These are phyloP conservation scores for Hymenopus coronatus DNA, from an alignment of 2,888 invertebrate species.

Conservation along the genomic window DNA sequence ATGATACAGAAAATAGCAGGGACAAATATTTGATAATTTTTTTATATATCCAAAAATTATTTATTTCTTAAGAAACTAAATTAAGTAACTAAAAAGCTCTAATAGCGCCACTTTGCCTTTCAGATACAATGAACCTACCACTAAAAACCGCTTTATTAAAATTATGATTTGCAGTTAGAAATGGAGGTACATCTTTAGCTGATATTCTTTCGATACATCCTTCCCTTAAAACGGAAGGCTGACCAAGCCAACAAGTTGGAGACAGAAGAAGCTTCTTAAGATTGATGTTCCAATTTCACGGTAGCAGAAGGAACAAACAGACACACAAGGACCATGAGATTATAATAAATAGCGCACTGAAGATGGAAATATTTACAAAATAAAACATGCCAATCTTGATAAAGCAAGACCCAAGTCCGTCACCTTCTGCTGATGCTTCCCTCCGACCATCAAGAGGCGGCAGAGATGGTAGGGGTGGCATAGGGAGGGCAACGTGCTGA, in stretches of 20 bases:
- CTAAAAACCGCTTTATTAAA: neutral
- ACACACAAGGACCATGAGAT: constrained; percentile 41
- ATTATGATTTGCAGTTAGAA: neutral
- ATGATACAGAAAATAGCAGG: neutral
- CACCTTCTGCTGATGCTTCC: neutral
- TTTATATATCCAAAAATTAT: neutral
- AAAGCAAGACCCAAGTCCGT: constrained; percentile 24
- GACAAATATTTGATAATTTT: neutral
- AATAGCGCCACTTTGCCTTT: neutral
- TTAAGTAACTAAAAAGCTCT: neutral
- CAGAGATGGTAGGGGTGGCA: neutral
- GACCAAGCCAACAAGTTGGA: neutral
- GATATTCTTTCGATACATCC: neutral
- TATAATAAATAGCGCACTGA: constrained; percentile 40
- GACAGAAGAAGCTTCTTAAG: constrained; percentile 17
- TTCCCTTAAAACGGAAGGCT: neutral
- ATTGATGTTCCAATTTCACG: constrained; percentile 29
- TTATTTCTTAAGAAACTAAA: neutral
- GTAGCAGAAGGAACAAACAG: constrained; percentile 39
- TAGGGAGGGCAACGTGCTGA: constrained; percentile 32
- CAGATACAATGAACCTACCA: neutral
- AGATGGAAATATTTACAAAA: constrained; percentile 41
- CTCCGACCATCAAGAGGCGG: neutral
- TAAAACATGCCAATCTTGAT: constrained; percentile 34
- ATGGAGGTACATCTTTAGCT: neutral